Base-by-base conservation (phyloP, 2,888 invertebrate genomes). In the Bombyx huttoni region DNA sequence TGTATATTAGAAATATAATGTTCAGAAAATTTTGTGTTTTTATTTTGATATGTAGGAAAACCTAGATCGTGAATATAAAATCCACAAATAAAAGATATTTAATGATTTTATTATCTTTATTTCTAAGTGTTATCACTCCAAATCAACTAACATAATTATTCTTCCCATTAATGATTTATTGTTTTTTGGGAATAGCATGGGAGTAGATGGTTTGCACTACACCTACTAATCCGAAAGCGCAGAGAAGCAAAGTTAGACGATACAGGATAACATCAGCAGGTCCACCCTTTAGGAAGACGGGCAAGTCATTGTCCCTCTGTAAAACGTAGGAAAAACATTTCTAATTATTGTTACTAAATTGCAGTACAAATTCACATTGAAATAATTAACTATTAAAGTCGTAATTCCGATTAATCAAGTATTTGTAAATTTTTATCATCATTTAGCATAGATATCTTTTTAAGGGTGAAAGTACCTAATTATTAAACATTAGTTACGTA, bases 241-340 rank as follows among this genome's bases (percentile, higher is more conserved):
- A 81, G 49, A 89, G 71, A 49, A 71, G 70, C 68, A 85, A 56
- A n/a, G 89, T 88, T 10, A 84, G 49, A 33, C 84, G 82, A 65
- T 84, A 86, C 52, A 91, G 64, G 12, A 90, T 60, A 55, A 63
- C 81, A 58, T 92, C 92, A 8, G 75, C 52, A 1, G 89, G 74
- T 49, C 92, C 92, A 34, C 88, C 90, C 69, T 92, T 92, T 63
- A 92, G 70, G 78, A 89, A 90, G 3, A 91, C 85, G 0, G 91
- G 91, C 6, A 86, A 63, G 56, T 89, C 90, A 77, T 91, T 89
- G 7, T 91, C 89, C 75, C 82, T 81, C 91, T 91, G 81, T 34
- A 81, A 88, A 57, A 40, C 40, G 48, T 3, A 46, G 13, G 47
- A 47, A 40, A 14, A 24, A 14, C 9, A 1, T 35, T 47, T 47